A percentile compares a stretch with the other conserved stretches of the same genome.
Evolutionary conservation across 1,140 invertebrate species (phyloP).

Genomic region (Drosophila bocki): DNA sequence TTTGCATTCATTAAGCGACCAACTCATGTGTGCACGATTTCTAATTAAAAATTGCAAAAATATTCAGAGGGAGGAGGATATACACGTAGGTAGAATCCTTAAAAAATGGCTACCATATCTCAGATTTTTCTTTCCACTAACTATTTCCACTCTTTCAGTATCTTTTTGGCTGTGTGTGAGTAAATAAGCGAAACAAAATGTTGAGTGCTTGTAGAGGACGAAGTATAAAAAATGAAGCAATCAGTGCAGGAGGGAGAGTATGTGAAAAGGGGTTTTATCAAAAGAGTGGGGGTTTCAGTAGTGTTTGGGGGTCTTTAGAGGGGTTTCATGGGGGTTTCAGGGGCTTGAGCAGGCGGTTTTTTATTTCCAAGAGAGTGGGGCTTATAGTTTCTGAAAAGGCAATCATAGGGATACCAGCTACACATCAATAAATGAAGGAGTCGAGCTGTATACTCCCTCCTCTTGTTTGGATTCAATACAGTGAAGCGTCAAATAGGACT

Average conservation of each 20-base stretch:
- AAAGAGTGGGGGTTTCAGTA: neutral
- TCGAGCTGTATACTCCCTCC: neutral
- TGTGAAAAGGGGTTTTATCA: neutral
- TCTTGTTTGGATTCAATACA: neutral
- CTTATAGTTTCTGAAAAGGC: slow-evolving; percentile 61
- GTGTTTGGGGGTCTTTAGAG: neutral
- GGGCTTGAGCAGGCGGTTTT: neutral
- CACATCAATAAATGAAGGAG: slow-evolving; percentile 79
- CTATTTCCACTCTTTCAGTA: slow-evolving; percentile 10
- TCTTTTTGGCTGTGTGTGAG: slow-evolving; percentile 28
- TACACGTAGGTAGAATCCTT: slow-evolving; percentile 21
- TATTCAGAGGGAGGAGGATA: slow-evolving; percentile 44
- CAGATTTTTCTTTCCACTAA: slow-evolving; percentile 18
- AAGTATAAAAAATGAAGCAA: slow-evolving; percentile 72
- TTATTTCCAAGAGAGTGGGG: neutral
- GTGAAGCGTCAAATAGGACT: neutral
- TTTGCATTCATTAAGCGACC: slow-evolving; percentile 74
- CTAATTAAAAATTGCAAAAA: slow-evolving; percentile 84
- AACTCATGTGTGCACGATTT: slow-evolving; percentile 81
- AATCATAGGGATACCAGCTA: slow-evolving; percentile 74
- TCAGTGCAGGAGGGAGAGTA: slow-evolving; percentile 37
- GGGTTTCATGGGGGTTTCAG: neutral
- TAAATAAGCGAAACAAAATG: slow-evolving; percentile 68
- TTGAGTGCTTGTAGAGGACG: slow-evolving; percentile 32
- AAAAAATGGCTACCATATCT: slow-evolving; percentile 5